phyloP scores from a whole-genome alignment of 2,113 vertebrate genomes.

The Rhagologus leucostigma region DNA sequence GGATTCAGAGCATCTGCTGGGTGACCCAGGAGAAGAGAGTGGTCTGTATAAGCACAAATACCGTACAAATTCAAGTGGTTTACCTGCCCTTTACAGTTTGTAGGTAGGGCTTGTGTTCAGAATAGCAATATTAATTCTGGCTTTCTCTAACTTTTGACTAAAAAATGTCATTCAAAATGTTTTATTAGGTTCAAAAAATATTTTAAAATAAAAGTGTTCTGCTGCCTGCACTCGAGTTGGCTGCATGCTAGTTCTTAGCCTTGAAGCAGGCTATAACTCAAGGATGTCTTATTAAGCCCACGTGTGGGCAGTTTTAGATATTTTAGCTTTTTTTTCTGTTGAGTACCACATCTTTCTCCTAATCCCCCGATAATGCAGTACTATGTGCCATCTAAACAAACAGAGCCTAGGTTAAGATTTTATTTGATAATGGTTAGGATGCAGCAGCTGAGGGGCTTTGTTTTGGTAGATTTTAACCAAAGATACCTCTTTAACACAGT shows the following conservation, averaged over 20 bases:
- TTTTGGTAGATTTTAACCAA: neutral
- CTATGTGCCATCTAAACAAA: neutral
- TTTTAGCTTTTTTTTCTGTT: neutral
- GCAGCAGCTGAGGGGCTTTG: neutral
- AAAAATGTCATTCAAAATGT: neutral
- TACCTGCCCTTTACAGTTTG: neutral
- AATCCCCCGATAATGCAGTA: neutral
- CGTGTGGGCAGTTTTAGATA: neutral
- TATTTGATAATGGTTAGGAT: neutral
- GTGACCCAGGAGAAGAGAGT: neutral
- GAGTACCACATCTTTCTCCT: neutral
- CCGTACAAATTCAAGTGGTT: neutral
- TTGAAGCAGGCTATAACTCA: neutral
- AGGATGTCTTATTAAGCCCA: neutral
- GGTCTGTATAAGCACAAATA: neutral
- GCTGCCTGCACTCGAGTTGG: neutral
- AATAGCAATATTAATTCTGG: neutral
- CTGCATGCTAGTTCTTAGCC: neutral
- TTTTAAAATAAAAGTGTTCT: neutral
- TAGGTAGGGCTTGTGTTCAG: neutral
- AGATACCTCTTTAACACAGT: neutral
- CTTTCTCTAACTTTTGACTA: neutral
- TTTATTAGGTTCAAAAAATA: neutral
- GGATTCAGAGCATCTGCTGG: neutral
- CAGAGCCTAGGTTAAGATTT: neutral